These are phyloP conservation scores for Chionomys nivalis DNA, from an alignment of 2,113 vertebrate genomes.

Conservation along the genomic window DNA sequence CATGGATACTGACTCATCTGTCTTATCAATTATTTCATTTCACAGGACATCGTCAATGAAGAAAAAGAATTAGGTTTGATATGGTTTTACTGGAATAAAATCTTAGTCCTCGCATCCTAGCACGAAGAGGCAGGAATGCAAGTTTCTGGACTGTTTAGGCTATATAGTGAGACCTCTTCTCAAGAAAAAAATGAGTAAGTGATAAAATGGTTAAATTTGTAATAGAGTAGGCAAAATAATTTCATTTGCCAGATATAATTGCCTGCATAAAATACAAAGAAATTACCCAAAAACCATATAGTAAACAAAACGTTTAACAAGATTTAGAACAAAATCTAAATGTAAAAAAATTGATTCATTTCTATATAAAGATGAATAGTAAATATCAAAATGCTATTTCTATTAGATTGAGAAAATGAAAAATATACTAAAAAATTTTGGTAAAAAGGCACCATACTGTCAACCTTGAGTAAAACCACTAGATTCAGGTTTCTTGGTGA, in stretches of 20 bases:
- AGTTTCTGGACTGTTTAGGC: not conserved
- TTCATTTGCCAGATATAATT: not conserved
- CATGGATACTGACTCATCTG: not conserved
- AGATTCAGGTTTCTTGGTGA: not conserved
- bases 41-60: not conserved
- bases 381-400: constrained; percentile 9
- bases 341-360: not conserved
- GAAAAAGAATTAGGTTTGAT: not conserved
- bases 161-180: not conserved
- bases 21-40: not conserved
- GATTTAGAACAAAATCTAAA: not conserved
- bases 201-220: not conserved
- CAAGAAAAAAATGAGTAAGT: not conserved
- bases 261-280: not conserved
- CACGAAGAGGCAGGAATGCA: not conserved
- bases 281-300: not conserved
- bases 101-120: not conserved
- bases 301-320: not conserved
- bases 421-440: not conserved
- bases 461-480: not conserved
- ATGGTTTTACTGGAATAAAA: not conserved
- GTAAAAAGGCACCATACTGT: not conserved
- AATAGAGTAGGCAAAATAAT: not conserved
- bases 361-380: not conserved
- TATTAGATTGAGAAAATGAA: not conserved